Conservation (phyloP, 2,888 invertebrate species). For the Abrostola triplasia region DNA sequence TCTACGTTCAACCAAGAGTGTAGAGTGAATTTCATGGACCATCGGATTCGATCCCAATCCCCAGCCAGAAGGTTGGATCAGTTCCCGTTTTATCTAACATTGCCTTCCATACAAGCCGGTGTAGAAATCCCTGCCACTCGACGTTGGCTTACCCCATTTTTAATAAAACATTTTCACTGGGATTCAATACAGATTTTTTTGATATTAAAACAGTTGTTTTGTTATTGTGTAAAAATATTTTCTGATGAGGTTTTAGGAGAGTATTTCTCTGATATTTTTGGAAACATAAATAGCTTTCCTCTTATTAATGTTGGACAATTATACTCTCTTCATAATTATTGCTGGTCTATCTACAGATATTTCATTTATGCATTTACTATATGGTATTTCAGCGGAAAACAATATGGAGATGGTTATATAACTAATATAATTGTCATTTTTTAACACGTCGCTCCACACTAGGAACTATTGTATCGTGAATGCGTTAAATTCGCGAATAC, state of each 20-base stretch:
- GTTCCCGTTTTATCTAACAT: conserved; percentile 76
- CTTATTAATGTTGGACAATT: too few relatives aligned
- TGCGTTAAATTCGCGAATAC: too few relatives aligned
- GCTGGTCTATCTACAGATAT: too few relatives aligned
- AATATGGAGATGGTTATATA: too few relatives aligned
- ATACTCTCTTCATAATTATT: too few relatives aligned
- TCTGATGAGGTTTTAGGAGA: neutral
- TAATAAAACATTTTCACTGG: conserved; percentile 43
- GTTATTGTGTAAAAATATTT: neutral
- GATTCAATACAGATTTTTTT: conserved; percentile 14
- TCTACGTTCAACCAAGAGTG: conserved; percentile 38
- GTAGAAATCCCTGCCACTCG: conserved; percentile 44
- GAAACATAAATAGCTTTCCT: too few relatives aligned
- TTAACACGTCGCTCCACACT: too few relatives aligned
- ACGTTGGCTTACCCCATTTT: conserved; percentile 40
- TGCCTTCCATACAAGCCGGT: conserved; percentile 66
- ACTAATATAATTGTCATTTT: too few relatives aligned
- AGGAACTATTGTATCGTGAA: too few relatives aligned
- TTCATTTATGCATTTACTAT: too few relatives aligned
- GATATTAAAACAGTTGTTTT: conserved; percentile 22
- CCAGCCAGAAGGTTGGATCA: conserved; percentile 67
- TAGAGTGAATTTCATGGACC: conserved; percentile 53
- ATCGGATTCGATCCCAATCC: conserved; percentile 54
- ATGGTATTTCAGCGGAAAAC: too few relatives aligned
- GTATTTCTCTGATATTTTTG: neutral